Base-by-base conservation (phyloP, 2,888 invertebrate genomes). In the Caenorhabditis sp. region DNA sequence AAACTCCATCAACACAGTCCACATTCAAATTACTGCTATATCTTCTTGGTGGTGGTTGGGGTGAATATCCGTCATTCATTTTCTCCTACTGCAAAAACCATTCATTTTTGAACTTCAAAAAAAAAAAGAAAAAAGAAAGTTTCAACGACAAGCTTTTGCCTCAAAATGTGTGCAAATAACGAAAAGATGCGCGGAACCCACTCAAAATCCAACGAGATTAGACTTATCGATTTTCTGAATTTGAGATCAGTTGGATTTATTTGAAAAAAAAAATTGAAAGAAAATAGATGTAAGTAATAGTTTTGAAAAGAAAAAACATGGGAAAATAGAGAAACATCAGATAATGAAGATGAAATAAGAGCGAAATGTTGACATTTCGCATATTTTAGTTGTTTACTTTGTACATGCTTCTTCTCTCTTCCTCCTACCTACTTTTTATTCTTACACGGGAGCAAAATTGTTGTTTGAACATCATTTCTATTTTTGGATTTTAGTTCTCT, bases 1-100 rank as follows among this genome's bases (percentile, higher is more conserved):
- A 84, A 3, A 82, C 69, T 36, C 81, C 81, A 59, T 82, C 80
- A 17, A 72, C 68, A 36, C 77, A 76, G 60, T 82, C 77, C 5
- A 82, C 77, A 61, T 78, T 76, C 61, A 80, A 59, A 14, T 67
- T 71, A 52, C 73, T 73, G 60, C 73, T 77, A 61, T 80, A 80
- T 23, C 50, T 59, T 21, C 79, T 68, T 52, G 75, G 77, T 20
- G 79, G 79, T 21, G 79, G 79, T 43, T 76, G 77, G 12, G 78
- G 78, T 31, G 70, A 75, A 38, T 67, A 75, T 5, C 57, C 26
- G 7, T 14, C 43, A n/a, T 53, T 53, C 53, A 25, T 53, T 53
- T 21, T 53, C 21, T 53, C 25, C 12, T 20, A 50, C n/a, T n/a
- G 50, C 31, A 43, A 43, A 43, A 7, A 43, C 3, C 12, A 36